Evolutionary conservation across 2,113 vertebrate genomes (phyloP), one percentile per base, ranked within the genome.

Genomic region (Gavia stellata): DNA sequence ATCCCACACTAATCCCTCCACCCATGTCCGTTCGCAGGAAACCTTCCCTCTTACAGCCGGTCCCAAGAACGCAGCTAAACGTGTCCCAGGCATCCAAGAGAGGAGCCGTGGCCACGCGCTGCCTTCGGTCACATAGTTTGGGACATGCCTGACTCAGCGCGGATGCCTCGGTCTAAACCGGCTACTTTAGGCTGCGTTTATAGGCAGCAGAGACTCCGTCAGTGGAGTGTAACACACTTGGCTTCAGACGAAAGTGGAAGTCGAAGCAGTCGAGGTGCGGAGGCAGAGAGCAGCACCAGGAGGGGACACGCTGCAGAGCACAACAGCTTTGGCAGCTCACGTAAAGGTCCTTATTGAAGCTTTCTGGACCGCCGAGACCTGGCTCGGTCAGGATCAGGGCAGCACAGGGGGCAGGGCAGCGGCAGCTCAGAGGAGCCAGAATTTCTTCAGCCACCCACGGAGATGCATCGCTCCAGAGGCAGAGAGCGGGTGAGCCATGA

Each of bases 101-200:
- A 2, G 0, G 55, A 40, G 66, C 42, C 4, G 6, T 4, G 61
- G 49, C 78, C 20, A 15, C 2, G 1, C 7, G 0, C 40, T 33
- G 52, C 71, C 50, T 50, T 42, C 3, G 1, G 36, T 33, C 71
- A 12, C 7, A 1, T 3, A 4, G 28, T 47, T 17, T 28, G 65
- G 75, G 71, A 21, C 11, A 7, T 0, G 1, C 29, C 24, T 34
- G 59, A 6, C 77, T 56, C 53, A 2, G 40, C 45, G 21, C 0
- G 1, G 71, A 2, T 6, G 12, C 20, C 55, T 67, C 0, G 0
- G 29, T 33, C 42, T 14, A 6, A 67, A 28, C 14, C 3, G 4
- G 44, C 33, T 28, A 3, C 53, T 24, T 26, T 2, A 31, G 67
- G 75, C n/a, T 63, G 42, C 3, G 2, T 38, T 72, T 52, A 2